phyloP scores from a whole-genome alignment of 2,888 invertebrate genomes.

The Norana najaformis region DNA sequence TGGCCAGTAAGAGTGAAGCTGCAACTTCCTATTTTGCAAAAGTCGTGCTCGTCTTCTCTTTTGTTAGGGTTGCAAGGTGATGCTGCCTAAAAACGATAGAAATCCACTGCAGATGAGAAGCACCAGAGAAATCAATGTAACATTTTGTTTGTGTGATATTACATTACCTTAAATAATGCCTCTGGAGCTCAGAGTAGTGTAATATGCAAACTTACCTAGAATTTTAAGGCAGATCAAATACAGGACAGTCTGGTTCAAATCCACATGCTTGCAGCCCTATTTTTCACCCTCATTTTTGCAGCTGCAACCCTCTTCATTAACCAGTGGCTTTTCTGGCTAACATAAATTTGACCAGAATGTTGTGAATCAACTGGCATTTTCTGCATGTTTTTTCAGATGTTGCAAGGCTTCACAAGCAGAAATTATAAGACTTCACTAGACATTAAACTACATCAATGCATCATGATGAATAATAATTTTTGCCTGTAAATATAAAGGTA shows the following conservation, averaged over 20 bases:
- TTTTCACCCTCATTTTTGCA: no score
- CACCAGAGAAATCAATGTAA: not conserved
- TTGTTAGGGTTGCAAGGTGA: not conserved
- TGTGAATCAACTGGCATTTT: no score
- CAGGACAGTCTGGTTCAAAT: not conserved
- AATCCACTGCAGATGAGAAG: not conserved
- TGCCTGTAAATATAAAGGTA: no score
- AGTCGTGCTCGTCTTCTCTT: not conserved
- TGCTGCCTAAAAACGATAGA: not conserved
- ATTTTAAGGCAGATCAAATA: not conserved
- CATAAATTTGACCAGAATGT: no score
- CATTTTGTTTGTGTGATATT: no score
- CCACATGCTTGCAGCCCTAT: not conserved
- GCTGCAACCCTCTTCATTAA: no score
- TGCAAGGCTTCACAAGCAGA: no score
- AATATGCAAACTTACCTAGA: not conserved
- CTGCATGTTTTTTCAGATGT: no score
- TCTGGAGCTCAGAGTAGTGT: no score
- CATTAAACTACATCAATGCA: not conserved
- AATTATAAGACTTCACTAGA: not conserved
- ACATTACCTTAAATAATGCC: no score
- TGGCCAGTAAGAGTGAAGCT: not conserved
- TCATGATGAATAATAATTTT: no score
- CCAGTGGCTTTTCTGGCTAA: no score
- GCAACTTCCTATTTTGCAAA: not conserved